Evolutionary conservation across 2,113 vertebrate genomes (phyloP), one percentile per base, ranked within the genome.

Genomic region (Actinemys pallida): DNA sequence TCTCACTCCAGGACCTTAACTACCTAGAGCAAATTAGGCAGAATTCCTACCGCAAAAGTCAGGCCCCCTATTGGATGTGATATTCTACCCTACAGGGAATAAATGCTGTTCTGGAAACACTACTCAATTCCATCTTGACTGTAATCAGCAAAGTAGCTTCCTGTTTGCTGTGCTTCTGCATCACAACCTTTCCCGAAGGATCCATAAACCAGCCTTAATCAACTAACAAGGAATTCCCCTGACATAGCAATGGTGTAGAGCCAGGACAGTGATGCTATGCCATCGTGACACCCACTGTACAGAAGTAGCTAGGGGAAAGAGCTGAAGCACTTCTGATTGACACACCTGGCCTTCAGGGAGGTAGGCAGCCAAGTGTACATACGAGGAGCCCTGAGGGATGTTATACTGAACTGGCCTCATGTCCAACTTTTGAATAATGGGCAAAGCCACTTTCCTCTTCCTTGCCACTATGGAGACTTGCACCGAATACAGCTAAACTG

Each of bases 61-160:
- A 82, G 27, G 1, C 85, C 22, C 2, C 81, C 4, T 45, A 52
- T 17, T 31, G 5, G 2, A 2, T 81, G 1, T 20, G 45, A 3
- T 0, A 1, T 62, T 7, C 11, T 72, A 39, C 65, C 65, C 65
- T 39, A 20, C n/a, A 10, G n/a, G 39, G 39, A 10, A 76, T 12
- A 24, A 76, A 76, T 45, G 56, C 1, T 45, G 78, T 56, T 19
- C 76, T 69, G 2, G 16, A 69, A 69, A n/a, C 35, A n/a, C 13
- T 24, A 78, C 6, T 0, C 88, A 25, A 31, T 49, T 87, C 12
- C 78, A 31, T 29, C 50, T 89, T 92, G 50, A 35, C 1, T 5
- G 13, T 1, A 1, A 4, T 13, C 25, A 86, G 12, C 14, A 86
- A 92, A 42, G 2, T 10, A 79, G 87, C 42, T 59, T 22, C 16